These are phyloP conservation scores for Onychostoma macrolepis DNA, from an alignment of 2,113 vertebrate species.

Conservation along the genomic window DNA sequence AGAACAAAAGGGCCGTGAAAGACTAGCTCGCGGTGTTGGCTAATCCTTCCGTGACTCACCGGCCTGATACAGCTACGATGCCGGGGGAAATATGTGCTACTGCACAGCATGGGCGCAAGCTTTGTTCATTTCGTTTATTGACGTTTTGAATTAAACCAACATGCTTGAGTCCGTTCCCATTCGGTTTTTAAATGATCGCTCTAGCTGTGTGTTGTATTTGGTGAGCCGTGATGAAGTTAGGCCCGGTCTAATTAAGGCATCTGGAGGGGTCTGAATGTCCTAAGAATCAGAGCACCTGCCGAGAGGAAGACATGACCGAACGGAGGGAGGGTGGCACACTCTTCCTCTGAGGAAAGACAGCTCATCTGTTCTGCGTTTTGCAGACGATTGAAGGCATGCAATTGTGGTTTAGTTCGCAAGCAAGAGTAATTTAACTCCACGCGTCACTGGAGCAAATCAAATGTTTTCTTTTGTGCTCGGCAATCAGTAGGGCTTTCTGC, in stretches of 20 bases:
- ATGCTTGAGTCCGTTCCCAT: conserved; percentile 1
- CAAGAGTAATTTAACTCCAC: conserved; percentile 29
- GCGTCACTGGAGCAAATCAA: conserved; percentile 38
- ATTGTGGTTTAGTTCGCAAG: conserved; percentile 14
- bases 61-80: conserved; percentile 3
- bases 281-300: conserved; percentile 41
- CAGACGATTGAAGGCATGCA: conserved; percentile 26
- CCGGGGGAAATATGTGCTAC: conserved; percentile 12
- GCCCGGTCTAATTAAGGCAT: conserved; percentile 61
- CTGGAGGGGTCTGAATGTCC: conserved; percentile 50
- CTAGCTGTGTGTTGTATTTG: conserved; percentile 20
- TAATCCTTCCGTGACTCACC: conserved; percentile 37
- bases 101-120: conserved; percentile 17
- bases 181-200: conserved; percentile 1
- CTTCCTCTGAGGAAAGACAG: conserved; percentile 19
- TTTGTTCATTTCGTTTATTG: conserved; percentile 39
- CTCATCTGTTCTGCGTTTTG: conserved; percentile 23
- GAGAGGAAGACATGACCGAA: neutral
- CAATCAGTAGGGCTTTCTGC: neutral
- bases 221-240: conserved; percentile 23
- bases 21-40: conserved; percentile 25
- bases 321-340: neutral
- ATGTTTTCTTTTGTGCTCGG: conserved; percentile 30
- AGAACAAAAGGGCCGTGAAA: conserved; percentile 25
- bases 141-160: conserved; percentile 28